A percentile compares a stretch with the other conserved stretches of the same genome.
Conservation (phyloP, 1,140 invertebrate species). For the Meteorus sp. region DNA sequence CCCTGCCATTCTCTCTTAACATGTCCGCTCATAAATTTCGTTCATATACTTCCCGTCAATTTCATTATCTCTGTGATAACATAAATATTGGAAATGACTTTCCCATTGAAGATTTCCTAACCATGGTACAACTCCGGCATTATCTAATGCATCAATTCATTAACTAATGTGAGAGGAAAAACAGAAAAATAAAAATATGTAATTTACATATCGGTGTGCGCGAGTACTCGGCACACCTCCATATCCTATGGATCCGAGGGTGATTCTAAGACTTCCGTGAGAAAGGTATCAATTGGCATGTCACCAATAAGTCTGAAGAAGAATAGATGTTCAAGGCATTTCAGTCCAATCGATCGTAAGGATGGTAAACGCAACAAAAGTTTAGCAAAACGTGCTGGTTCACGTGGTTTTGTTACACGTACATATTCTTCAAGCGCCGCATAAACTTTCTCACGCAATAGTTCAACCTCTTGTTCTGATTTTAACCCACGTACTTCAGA, state of each 20-base stretch:
- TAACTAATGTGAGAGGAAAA: too few species aligned
- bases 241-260: conserved; percentile 58
- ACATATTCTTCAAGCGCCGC: conserved; percentile 94
- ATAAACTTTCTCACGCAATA: conserved; percentile 91
- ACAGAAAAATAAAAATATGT: conserved; percentile 3
- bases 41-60: too few species aligned
- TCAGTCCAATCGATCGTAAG: conserved; percentile 91
- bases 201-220: conserved; percentile 49
- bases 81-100: too few species aligned
- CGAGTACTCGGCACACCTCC: conserved; percentile 46
- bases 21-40: too few species aligned
- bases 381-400: conserved; percentile 93
- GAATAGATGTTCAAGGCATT: conserved; percentile 94
- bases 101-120: too few species aligned
- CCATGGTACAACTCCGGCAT: not conserved
- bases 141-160: conserved; percentile 4
- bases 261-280: conserved; percentile 72
- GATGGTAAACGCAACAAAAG: conserved; percentile 90
- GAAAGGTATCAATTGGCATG: conserved; percentile 69
- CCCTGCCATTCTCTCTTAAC: too few species aligned
- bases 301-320: conserved; percentile 91
- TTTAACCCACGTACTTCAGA: conserved; percentile 92
- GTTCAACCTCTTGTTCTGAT: conserved; percentile 80
- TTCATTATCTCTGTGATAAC: too few species aligned
- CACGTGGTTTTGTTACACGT: conserved; percentile 80